These are phyloP conservation scores for Bungarus multicinctus DNA, from an alignment of 2,113 vertebrate species.

Conservation along the genomic window DNA sequence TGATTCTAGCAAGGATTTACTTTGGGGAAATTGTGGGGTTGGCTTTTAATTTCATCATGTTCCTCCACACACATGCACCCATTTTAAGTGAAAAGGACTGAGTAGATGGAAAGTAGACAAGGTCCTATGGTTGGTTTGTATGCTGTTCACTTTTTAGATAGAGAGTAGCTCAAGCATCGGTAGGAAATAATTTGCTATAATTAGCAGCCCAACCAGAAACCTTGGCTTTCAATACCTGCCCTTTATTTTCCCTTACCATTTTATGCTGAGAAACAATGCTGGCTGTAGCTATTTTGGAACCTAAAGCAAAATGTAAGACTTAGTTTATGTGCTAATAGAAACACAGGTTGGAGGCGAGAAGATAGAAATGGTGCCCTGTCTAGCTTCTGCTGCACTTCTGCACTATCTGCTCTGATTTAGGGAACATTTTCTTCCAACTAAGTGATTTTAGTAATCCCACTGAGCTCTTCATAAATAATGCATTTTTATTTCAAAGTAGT, in stretches of 20 bases:
- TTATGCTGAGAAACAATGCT: background rate
- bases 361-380: background rate
- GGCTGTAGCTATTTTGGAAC: background rate
- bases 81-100: background rate
- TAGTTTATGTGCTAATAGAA: background rate
- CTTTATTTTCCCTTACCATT: background rate
- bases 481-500: background rate
- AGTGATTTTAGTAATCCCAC: background rate
- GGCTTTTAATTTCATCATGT: background rate
- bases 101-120: background rate
- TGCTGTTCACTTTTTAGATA: background rate
- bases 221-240: background rate
- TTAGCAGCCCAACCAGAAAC: background rate
- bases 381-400: background rate
- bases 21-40: background rate
- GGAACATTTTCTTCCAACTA: conserved; percentile 14
- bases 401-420: conserved; percentile 10
- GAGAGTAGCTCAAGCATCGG: background rate
- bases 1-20: background rate
- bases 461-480: background rate
- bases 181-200: background rate
- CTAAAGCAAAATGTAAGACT: background rate
- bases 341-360: background rate
- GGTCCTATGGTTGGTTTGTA: background rate
- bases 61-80: too few species aligned